Base-by-base conservation (phyloP, 1,140 invertebrate species). In the Hypothenemus hampei region DNA sequence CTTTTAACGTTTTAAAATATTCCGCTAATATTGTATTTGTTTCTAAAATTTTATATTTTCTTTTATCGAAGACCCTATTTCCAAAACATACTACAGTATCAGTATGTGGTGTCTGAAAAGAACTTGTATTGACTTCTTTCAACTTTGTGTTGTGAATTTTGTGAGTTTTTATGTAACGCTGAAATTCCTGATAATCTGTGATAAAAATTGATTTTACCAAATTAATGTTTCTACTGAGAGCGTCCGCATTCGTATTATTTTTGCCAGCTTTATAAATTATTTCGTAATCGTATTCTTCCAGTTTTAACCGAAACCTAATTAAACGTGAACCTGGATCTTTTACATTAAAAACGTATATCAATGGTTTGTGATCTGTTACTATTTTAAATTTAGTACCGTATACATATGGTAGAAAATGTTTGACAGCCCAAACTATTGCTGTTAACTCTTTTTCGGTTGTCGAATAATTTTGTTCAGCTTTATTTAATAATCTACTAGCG, bases 291-390 rank as follows among this genome's bases (percentile, higher is more conserved):
- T 22, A 56, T 33, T 56, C 35, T 40, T 56, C 33, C 11, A 56
- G 33, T 57, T 58, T 41, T 10, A 69, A 35, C 19, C 66, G 26
- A 76, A 75, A 80, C 53, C 74, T 59, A 2, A 71, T 63, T 6
- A 79, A 55, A 52, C 70, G 50, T 21, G 63, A 67, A 0, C 51
- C 63, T 6, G 69, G 68, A 41, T 77, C 69, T 62, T 71, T 76
- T 0, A 70, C 57, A 6, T 65, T 68, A 4, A 66, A 61, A 2
- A 80, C 48, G 69, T 49, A 37, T 26, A 39, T 47, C 1, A 59
- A 23, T 10, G 59, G 57, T 47, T 48, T 37, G 41, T 63, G 57
- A 26, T 62, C 62, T 6, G 59, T 61, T 0, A 57, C 7, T 4
- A 68, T 61, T 35, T 44, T 59, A 45, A 72, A 71, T 57, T 65